These are phyloP conservation scores for Campoplex nolae DNA, from an alignment of 2,888 invertebrate genomes.

Conservation along the genomic window DNA sequence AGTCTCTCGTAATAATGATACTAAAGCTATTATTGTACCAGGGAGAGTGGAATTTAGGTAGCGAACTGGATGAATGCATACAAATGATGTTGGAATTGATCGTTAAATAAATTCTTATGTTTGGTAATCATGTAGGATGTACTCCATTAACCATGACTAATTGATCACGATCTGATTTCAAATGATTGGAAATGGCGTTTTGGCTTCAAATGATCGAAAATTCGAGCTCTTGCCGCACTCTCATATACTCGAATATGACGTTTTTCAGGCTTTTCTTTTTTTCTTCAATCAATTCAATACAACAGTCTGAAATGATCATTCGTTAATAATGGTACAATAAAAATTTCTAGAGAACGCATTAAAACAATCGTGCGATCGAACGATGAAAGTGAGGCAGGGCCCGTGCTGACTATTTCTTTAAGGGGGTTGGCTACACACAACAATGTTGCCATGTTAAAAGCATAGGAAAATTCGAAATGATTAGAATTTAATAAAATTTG, in stretches of 20 bases:
- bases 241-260: too few species aligned
- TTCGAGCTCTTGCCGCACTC: too few species aligned
- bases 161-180: not conserved
- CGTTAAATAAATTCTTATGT: constrained; percentile 7
- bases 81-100: constrained; percentile 13
- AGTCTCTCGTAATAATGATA: constrained; percentile 44
- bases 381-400: not conserved
- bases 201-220: not conserved
- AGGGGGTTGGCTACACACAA: too few species aligned
- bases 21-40: constrained; percentile 45
- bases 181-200: not conserved
- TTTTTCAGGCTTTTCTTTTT: too few species aligned
- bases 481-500: too few species aligned
- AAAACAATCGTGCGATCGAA: not conserved
- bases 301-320: not conserved
- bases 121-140: not conserved
- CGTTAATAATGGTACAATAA: not conserved
- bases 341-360: not conserved
- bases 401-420: too few species aligned
- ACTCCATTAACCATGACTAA: not conserved
- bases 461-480: too few species aligned
- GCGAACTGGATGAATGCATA: constrained; percentile 2
- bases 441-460: too few species aligned
- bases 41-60: constrained; percentile 20
- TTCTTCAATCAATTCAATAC: not conserved